These are phyloP conservation scores for Apamea crenata DNA, from an alignment of 2,888 invertebrate species.

Conservation along the genomic window DNA sequence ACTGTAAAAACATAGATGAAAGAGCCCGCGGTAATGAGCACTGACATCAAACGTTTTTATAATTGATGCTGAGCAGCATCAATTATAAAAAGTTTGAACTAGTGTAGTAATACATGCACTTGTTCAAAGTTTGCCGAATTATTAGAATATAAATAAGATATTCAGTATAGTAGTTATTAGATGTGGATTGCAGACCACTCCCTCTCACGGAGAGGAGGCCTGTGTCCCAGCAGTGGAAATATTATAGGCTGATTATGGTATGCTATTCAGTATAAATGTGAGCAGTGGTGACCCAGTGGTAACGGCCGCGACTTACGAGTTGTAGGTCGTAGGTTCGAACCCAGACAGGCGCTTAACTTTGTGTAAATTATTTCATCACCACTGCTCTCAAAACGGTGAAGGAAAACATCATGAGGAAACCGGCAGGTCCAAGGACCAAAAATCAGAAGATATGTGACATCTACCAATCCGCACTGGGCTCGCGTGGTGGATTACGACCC, in stretches of 20 bases:
- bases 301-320: no score
- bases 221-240: background rate
- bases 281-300: no score
- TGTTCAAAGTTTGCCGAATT: constrained; percentile 4
- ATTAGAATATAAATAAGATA: constrained; percentile 8
- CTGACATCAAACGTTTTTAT: constrained; percentile 39
- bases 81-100: background rate
- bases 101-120: background rate
- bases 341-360: no score
- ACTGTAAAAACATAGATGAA: constrained; percentile 54
- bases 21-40: constrained; percentile 47
- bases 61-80: constrained; percentile 43
- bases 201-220: no score
- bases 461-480: no score
- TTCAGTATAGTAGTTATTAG: background rate
- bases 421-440: no score
- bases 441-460: no score
- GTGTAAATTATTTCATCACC: background rate
- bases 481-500: background rate
- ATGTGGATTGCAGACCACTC: no score
- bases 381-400: background rate
- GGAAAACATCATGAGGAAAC: background rate
- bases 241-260: no score
- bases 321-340: no score
- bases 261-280: no score